Evolutionary conservation across 2,113 vertebrate genomes (phyloP).

Genomic region (Neodon shergylaensis): DNA sequence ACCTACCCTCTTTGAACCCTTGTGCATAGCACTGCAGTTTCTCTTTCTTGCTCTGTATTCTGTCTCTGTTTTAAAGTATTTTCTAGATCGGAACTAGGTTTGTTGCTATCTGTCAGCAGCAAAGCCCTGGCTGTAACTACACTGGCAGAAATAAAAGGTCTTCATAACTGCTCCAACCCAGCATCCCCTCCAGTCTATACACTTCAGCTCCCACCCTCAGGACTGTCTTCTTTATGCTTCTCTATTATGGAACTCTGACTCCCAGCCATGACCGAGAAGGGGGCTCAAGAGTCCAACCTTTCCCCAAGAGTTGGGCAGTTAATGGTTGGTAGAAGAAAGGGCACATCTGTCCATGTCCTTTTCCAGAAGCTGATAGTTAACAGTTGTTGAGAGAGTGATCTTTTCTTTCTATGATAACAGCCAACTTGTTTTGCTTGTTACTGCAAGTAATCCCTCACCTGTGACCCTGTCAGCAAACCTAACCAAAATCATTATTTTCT

Average conservation of each 20-base stretch:
- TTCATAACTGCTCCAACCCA: not conserved
- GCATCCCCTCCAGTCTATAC: not conserved
- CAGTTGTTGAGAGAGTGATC: not conserved
- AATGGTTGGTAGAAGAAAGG: not conserved
- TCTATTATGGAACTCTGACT: no score
- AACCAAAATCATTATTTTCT: not conserved
- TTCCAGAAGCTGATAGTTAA: not conserved
- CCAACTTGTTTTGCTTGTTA: no score
- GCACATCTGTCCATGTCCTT: not conserved
- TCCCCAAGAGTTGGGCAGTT: not conserved
- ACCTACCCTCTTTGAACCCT: not conserved
- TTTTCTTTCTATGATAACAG: not conserved
- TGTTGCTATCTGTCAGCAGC: not conserved
- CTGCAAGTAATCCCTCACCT: not conserved
- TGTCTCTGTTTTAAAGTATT: not conserved
- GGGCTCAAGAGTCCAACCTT: no score
- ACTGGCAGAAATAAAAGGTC: not conserved
- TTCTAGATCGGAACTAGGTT: not conserved
- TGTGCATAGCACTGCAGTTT: not conserved
- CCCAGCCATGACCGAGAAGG: not conserved
- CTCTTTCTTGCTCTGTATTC: not conserved
- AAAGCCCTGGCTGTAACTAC: not conserved
- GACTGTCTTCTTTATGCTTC: no score
- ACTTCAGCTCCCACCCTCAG: not conserved
- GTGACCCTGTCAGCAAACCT: not conserved